These are phyloP conservation scores for Corapipo altera DNA, from an alignment of 2,113 vertebrate species.

Conservation along the genomic window DNA sequence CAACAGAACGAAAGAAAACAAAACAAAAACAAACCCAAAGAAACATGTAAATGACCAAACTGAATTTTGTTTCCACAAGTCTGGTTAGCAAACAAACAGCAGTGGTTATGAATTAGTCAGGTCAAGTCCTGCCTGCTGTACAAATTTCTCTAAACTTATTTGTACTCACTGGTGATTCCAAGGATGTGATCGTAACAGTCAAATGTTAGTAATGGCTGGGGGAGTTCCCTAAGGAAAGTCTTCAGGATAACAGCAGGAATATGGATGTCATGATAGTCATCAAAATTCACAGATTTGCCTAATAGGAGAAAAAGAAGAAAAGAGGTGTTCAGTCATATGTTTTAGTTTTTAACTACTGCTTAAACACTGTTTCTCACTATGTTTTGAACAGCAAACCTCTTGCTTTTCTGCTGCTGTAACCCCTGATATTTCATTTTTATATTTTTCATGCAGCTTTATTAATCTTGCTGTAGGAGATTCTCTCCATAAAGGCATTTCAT, in stretches of 20 bases:
- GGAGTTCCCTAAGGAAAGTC: slow-evolving; percentile 86
- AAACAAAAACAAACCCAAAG: not conserved
- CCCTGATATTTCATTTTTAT: not conserved
- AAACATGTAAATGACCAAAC: not conserved
- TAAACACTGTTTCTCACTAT: not conserved
- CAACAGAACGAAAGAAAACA: too few species aligned
- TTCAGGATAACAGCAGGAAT: slow-evolving; percentile 85
- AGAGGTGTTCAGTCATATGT: not conserved
- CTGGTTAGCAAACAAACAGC: not conserved
- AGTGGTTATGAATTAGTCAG: not conserved
- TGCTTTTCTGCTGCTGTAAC: not conserved
- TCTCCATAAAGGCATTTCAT: not conserved
- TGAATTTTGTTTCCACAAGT: not conserved
- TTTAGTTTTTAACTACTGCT: not conserved
- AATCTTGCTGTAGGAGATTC: not conserved
- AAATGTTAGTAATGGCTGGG: slow-evolving; percentile 85
- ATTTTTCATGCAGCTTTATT: not conserved
- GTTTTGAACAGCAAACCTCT: not conserved
- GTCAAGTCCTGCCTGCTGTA: not conserved
- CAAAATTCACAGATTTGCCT: slow-evolving; percentile 86
- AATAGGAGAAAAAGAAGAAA: not conserved
- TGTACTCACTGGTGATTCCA: slow-evolving; percentile 78
- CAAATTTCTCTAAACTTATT: not conserved
- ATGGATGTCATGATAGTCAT: slow-evolving; percentile 76
- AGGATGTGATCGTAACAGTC: slow-evolving; percentile 76